phyloP scores from a whole-genome alignment of 92 coral and sea anemone genomes.

The Phenganax subtilis region DNA sequence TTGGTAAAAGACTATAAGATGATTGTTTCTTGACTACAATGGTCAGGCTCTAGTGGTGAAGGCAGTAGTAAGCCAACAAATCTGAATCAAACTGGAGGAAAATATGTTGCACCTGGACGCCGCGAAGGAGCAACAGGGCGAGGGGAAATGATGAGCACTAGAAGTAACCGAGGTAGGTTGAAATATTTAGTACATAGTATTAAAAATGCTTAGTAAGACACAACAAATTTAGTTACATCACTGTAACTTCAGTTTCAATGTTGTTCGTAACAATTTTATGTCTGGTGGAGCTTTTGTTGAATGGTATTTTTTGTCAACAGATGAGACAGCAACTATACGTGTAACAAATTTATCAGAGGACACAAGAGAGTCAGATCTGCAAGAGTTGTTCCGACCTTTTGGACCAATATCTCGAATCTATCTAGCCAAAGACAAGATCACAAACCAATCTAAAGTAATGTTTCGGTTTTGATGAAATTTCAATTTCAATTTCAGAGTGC shows the following conservation, averaged over 20 bases:
- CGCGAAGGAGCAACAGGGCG: constrained; percentile 87
- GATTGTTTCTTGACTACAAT: constrained; percentile 3
- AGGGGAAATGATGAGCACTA: constrained; percentile 67
- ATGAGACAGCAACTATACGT: constrained; percentile 94
- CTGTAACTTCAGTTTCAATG: too few species aligned
- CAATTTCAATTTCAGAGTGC: not conserved
- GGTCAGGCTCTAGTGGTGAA: constrained; percentile 27
- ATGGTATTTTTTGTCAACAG: constrained; percentile 36
- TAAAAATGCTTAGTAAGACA: too few species aligned
- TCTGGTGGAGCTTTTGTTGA: not conserved
- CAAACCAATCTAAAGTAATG: constrained; percentile 88
- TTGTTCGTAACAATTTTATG: not conserved
- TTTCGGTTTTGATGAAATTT: not conserved
- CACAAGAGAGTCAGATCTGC: constrained; percentile 74
- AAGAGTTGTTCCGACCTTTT: constrained; percentile 88
- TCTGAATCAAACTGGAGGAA: constrained; percentile 58
- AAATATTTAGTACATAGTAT: not conserved
- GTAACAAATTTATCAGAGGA: constrained; percentile 93
- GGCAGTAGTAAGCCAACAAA: constrained; percentile 51
- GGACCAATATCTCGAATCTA: constrained; percentile 94
- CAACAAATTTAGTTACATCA: too few species aligned
- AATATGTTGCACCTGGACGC: constrained; percentile 92
- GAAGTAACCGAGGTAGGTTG: constrained; percentile 64
- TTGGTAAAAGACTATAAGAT: not conserved
- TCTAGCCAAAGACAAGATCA: constrained; percentile 84